Evolutionary conservation across 2,797 vertebrate species (phyloP).

Genomic region (Xenentodon cancila): DNA sequence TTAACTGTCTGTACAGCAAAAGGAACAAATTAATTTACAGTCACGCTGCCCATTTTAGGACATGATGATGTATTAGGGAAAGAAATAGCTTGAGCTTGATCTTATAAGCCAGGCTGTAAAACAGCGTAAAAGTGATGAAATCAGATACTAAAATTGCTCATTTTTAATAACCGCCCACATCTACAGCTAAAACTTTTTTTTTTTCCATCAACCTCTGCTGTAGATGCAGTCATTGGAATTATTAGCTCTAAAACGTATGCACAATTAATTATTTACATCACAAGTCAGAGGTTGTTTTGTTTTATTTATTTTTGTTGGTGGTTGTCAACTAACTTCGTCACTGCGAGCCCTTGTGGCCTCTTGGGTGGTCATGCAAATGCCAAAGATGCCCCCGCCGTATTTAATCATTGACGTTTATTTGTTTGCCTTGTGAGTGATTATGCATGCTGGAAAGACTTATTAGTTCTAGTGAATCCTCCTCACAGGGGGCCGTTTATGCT

Average conservation of each 20-base stretch:
- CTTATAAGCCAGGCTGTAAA: slow-evolving; percentile 62
- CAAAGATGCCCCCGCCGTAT: slow-evolving; percentile 77
- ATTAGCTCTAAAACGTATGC: slow-evolving; percentile 23
- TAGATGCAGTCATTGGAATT: slow-evolving; percentile 30
- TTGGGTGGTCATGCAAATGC: slow-evolving; percentile 75
- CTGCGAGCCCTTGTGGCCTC: slow-evolving; percentile 46
- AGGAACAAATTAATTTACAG: slow-evolving; percentile 78
- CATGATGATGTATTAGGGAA: slow-evolving; percentile 69
- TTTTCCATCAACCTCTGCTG: background rate
- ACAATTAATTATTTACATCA: slow-evolving; percentile 60
- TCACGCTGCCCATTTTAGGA: slow-evolving; percentile 68
- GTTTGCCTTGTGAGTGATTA: slow-evolving; percentile 81
- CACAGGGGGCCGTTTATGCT: slow-evolving; percentile 80
- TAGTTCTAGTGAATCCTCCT: slow-evolving; percentile 68
- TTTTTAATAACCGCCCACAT: slow-evolving; percentile 35
- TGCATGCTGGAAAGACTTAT: slow-evolving; percentile 78
- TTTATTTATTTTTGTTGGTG: slow-evolving; percentile 66
- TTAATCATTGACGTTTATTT: slow-evolving; percentile 81
- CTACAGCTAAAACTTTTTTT: background rate
- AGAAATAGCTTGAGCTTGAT: slow-evolving; percentile 69
- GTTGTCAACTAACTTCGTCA: slow-evolving; percentile 61
- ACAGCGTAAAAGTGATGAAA: slow-evolving; percentile 67
- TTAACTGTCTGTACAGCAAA: slow-evolving; percentile 61
- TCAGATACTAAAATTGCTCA: slow-evolving; percentile 63
- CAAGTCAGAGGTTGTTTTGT: slow-evolving; percentile 40